Percentiles rank a stretch among this genome's conserved stretches.
Conservation (phyloP, 1,140 invertebrate species). For the Drosophila bipectinata region DNA sequence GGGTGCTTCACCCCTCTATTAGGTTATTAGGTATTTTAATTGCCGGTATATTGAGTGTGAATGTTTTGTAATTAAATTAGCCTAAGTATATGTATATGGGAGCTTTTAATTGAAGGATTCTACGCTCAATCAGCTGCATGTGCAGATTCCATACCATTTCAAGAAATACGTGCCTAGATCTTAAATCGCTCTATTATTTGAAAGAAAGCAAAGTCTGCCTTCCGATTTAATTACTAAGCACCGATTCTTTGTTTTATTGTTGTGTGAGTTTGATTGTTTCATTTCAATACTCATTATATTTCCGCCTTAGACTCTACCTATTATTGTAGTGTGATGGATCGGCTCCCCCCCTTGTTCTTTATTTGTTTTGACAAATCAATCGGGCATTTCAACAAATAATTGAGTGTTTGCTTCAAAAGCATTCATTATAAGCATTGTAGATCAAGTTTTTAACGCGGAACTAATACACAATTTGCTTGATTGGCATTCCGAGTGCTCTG, state of each 20-base stretch:
- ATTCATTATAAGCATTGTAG: not conserved
- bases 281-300: not conserved
- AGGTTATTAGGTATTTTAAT: constrained; percentile 2
- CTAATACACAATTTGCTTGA: not conserved
- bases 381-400: not conserved
- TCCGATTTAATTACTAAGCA: not conserved
- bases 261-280: not conserved
- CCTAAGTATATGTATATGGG: not conserved
- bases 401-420: not conserved
- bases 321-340: not conserved
- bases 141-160: not conserved
- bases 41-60: constrained; percentile 1
- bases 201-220: not conserved
- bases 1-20: constrained; percentile 17
- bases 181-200: constrained; percentile 16
- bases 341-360: not conserved
- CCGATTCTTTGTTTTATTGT: not conserved
- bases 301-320: not conserved
- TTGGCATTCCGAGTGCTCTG: constrained; percentile 9
- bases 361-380: not conserved
- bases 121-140: constrained; percentile 3
- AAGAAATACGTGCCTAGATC: constrained; percentile 16
- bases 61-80: constrained; percentile 11
- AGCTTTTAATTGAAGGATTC: constrained; percentile 14
- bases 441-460: constrained; percentile 5